These are phyloP conservation scores for Poeciliopsis turneri DNA, from an alignment of 2,797 vertebrate species.

Conservation along the genomic window DNA sequence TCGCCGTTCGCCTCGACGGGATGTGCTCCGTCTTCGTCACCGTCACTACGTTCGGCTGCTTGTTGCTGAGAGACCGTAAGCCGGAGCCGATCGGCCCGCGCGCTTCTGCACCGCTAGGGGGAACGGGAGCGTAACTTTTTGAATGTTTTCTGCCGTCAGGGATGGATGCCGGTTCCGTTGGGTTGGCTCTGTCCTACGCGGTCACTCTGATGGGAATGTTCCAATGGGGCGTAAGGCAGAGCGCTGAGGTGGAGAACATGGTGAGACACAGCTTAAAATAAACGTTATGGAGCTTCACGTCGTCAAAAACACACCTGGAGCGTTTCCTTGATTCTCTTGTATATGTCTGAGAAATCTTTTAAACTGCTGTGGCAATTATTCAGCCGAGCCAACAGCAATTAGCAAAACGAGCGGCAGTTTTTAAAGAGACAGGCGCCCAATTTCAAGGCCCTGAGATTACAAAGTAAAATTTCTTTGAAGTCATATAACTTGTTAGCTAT, in stretches of 20 bases:
- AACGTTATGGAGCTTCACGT: too few species aligned
- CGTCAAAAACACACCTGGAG: too few species aligned
- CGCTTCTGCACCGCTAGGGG: neutral
- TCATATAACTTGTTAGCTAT: too few species aligned
- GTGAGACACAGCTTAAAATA: slow-evolving; percentile 70
- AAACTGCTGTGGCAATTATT: too few species aligned
- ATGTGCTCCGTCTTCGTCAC: slow-evolving; percentile 91
- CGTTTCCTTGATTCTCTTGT: too few species aligned
- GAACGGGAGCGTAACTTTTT: neutral
- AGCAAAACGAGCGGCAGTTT: too few species aligned
- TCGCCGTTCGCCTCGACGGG: slow-evolving; percentile 91
- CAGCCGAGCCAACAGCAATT: too few species aligned
- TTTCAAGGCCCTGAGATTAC: too few species aligned
- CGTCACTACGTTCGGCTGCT: slow-evolving; percentile 86
- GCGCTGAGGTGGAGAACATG: slow-evolving; percentile 96
- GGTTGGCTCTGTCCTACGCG: slow-evolving; percentile 88
- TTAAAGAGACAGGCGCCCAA: too few species aligned
- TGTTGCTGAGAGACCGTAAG: slow-evolving; percentile 87
- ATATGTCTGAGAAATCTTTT: too few species aligned
- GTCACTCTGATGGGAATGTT: slow-evolving; percentile 93
- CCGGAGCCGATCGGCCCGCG: neutral
- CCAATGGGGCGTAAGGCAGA: slow-evolving; percentile 96
- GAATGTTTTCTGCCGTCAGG: slow-evolving; percentile 50
- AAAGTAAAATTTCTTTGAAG: too few species aligned
- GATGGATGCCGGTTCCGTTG: slow-evolving; percentile 89